Evolutionary conservation across 2,797 vertebrate genomes (phyloP), one percentile per base, ranked within the genome.

Genomic region (Eleutherodactylus coqui): DNA sequence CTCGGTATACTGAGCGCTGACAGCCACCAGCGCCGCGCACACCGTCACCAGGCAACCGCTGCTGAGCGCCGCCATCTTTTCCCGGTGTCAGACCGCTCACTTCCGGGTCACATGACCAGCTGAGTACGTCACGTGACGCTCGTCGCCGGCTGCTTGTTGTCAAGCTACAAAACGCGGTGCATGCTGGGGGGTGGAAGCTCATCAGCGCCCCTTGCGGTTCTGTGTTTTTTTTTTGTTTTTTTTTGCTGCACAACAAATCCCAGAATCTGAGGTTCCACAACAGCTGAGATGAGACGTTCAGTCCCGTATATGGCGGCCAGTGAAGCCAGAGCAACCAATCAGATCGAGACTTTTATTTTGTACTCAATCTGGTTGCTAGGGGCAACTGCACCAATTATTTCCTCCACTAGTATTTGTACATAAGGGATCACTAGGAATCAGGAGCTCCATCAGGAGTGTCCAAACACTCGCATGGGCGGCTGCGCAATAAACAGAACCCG

Each of bases 21-120:
- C 38, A 14, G 8, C 73, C 34, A 76, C 13, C 11, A 82, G 11
- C 21, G 38, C 36, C 11, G 60, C 38, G 51, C 49, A 67, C 17
- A 83, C 1, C 64, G 77, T 4, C 32, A 62, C 16, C 73, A 80
- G 64, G 73, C 62, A 19, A 10, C n/a, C 29, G 32, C 10, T 27
- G 24, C 75, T 45, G 43, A 9, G 79, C 60, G 80, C 60, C 80
- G 80, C 80, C 85, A 87, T 85, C 27, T 67, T 36, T 13, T 38
- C 36, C 47, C 0, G 75, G 4, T 70, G 85, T 72, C 85, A 86
- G 41, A 3, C 7, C 45, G 34, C 19, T 62, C 24, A 41, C 79
- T 75, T 86, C 85, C 70, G 60, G 47, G 73, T 83, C 80, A 86
- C 73, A 21, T 86, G 85, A 78, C 51, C 0, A 5, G n/a, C 41